A percentile compares a stretch with the other conserved stretches of the same genome.
Conservation (phyloP, 2,888 invertebrate genomes). For the Limnephilus rhombicus region DNA sequence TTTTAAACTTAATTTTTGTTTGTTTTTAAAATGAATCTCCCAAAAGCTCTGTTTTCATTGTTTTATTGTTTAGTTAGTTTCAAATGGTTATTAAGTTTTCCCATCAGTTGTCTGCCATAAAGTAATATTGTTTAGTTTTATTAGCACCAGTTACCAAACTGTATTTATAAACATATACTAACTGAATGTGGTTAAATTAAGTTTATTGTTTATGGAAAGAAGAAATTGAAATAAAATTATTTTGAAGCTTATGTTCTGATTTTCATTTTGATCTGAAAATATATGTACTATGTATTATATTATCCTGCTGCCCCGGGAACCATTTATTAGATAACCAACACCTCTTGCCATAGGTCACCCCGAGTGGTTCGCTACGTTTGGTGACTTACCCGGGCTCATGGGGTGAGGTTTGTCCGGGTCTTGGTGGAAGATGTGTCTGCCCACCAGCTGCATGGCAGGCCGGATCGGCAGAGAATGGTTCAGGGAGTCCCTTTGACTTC, state of each 20-base stretch:
- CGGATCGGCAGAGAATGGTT: too few relatives aligned
- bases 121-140: conserved; percentile 28
- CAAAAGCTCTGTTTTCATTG: background rate
- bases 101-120: conserved; percentile 6
- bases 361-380: too few relatives aligned
- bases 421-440: too few relatives aligned
- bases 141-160: conserved; percentile 39
- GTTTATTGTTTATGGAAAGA: conserved; percentile 34
- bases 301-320: too few relatives aligned
- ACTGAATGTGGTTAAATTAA: conserved; percentile 27
- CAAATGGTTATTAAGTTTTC: conserved; percentile 14
- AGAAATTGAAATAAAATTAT: conserved; percentile 34
- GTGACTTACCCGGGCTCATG: too few relatives aligned
- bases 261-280: background rate
- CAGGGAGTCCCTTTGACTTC: too few relatives aligned
- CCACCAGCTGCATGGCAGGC: too few relatives aligned
- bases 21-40: conserved; percentile 4
- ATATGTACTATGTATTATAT: too few relatives aligned
- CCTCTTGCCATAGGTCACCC: too few relatives aligned
- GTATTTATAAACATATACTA: conserved; percentile 35
- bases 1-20: conserved; percentile 7
- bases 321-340: too few relatives aligned
- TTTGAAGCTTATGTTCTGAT: conserved; percentile 10
- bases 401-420: too few relatives aligned
- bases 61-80: background rate